A percentile compares a stretch with the other conserved stretches of the same genome.
Evolutionary conservation across 2,888 invertebrate species (phyloP).

Genomic region (Neoascia interrupta): DNA sequence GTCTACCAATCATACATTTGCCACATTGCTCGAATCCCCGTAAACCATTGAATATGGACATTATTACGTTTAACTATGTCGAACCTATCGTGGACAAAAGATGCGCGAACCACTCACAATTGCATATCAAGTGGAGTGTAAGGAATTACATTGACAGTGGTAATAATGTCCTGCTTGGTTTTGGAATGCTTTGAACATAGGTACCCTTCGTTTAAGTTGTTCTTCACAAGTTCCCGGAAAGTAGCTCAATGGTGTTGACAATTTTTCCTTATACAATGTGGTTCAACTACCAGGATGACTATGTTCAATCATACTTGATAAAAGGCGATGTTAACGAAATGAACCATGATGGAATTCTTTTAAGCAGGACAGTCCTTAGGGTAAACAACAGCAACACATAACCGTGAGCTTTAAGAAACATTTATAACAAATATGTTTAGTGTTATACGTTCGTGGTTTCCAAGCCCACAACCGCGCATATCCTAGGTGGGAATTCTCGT

Average conservation of each 20-base stretch:
- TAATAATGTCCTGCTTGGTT: no score
- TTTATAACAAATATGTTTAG: no score
- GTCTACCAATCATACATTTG: slow-evolving; percentile 60
- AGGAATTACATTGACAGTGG: slow-evolving; percentile 65
- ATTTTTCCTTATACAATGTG: slow-evolving; percentile 70
- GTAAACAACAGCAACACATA: slow-evolving; percentile 8
- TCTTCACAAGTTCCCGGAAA: slow-evolving; percentile 64
- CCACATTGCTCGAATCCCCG: slow-evolving; percentile 67
- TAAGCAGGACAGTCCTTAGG: slow-evolving; percentile 20
- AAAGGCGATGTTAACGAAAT: slow-evolving; percentile 38
- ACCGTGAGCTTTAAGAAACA: no score
- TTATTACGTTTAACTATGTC: slow-evolving; percentile 70
- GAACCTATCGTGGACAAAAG: slow-evolving; percentile 62
- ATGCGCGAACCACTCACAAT: slow-evolving; percentile 52
- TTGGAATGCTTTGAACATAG: not conserved
- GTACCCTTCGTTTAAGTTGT: slow-evolving; percentile 50
- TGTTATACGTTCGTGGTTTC: slow-evolving; percentile 71
- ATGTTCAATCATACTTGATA: slow-evolving; percentile 65
- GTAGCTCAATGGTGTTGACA: slow-evolving; percentile 35
- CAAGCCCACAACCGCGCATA: slow-evolving; percentile 63
- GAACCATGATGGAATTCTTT: not conserved
- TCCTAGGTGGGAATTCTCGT: slow-evolving; percentile 65
- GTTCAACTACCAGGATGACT: slow-evolving; percentile 70
- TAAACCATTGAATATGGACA: slow-evolving; percentile 68
- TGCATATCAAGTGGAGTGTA: slow-evolving; percentile 66